Percentiles rank a stretch among this genome's conserved stretches.
phyloP scores from a whole-genome alignment of 1,140 invertebrate genomes.

The Procambarus clarkii region DNA sequence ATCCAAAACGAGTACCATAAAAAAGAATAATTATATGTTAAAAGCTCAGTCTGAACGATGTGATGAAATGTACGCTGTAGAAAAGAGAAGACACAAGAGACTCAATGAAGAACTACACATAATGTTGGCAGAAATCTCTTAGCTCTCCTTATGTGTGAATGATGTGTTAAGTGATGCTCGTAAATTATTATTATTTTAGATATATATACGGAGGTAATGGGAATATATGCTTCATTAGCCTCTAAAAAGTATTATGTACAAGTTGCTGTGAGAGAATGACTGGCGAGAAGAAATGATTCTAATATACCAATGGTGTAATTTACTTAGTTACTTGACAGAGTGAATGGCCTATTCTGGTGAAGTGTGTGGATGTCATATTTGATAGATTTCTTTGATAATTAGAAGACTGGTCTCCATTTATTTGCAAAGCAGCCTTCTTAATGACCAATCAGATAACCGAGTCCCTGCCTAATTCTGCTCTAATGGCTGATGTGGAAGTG shows the following conservation, averaged over 20 bases:
- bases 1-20: slow-evolving; percentile 42
- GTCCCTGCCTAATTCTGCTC: neutral
- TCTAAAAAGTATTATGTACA: neutral
- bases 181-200: neutral
- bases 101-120: slow-evolving; percentile 68
- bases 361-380: neutral
- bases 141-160: slow-evolving; percentile 19
- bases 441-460: neutral
- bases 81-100: slow-evolving; percentile 56
- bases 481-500: neutral
- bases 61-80: slow-evolving; percentile 61
- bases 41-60: slow-evolving; percentile 51
- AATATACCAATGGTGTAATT: neutral
- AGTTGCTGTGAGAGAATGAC: neutral
- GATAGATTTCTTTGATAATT: neutral
- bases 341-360: neutral
- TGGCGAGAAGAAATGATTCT: neutral
- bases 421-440: neutral
- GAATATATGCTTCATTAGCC: slow-evolving; percentile 1
- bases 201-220: neutral
- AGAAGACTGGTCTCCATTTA: neutral
- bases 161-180: neutral
- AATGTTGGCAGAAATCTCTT: slow-evolving; percentile 62
- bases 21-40: slow-evolving; percentile 52
- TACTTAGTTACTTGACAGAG: neutral